phyloP scores from a whole-genome alignment of 1,140 invertebrate species.

The Neotoxoptera formosana region DNA sequence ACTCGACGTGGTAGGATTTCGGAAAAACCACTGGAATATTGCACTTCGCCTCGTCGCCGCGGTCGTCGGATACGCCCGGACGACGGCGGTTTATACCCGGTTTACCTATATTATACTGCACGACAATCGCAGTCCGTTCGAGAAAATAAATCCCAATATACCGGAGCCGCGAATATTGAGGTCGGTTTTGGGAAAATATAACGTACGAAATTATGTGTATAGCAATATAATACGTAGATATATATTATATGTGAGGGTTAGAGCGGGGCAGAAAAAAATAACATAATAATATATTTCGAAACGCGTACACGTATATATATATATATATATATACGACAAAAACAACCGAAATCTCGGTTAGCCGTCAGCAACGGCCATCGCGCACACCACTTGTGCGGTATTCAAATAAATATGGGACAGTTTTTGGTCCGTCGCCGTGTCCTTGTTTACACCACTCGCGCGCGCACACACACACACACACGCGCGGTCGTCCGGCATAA shows the following conservation, averaged over 20 bases:
- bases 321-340: too few relatives aligned
- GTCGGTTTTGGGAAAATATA: not conserved
- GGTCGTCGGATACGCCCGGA: not conserved
- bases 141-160: not conserved
- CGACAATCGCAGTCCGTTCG: not conserved
- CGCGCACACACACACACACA: too few relatives aligned
- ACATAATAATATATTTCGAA: not conserved
- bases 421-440: not conserved
- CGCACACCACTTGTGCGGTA: not conserved
- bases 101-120: too few relatives aligned
- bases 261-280: not conserved
- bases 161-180: not conserved
- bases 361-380: not conserved
- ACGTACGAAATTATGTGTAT: not conserved
- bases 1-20: not conserved
- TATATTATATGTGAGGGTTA: too few relatives aligned
- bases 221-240: too few relatives aligned
- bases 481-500: not conserved
- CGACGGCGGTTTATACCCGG: not conserved
- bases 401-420: constrained; percentile 5
- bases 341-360: not conserved
- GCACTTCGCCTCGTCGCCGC: not conserved
- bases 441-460: not conserved
- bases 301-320: too few relatives aligned
- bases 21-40: constrained; percentile 18